Base-by-base conservation (phyloP, 2,888 invertebrate species). In the Drosophila atripex region DNA sequence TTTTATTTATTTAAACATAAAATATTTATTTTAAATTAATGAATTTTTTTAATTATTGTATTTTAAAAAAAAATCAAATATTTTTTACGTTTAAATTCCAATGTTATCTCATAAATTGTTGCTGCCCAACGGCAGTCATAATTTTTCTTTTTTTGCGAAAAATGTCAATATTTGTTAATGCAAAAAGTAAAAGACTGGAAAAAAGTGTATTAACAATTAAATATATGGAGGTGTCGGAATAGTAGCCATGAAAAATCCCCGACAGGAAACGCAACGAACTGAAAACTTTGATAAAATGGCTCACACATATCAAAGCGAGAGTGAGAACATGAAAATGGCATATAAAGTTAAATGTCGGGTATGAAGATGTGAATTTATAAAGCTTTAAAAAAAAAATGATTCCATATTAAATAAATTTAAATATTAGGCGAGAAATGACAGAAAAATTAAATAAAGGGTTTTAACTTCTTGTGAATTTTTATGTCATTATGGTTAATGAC, bases 281-380 rank as follows among this genome's bases (percentile, higher is more conserved):
- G 80, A 70, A 70, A 82, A 46, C 54, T 65, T 65, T 39, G 77
- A 82, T 77, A 76, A 78, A 39, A 63, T 2, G 46, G 56, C 23
- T 32, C 76, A 41, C 53, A 75, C 53, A 75, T 55, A 65, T 65
- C 57, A 28, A 47, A 68, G 14, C 18, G 18, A 18, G 8, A 43
- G 68, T 38, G 63, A 38, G 59, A 38, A 69, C 59, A 43, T 46
- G 21, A 71, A 38, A 21, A 35, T 39, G 45, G 43, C 53, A 51
- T 16, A 32, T 35, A 51, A 51, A 30, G 21, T 12, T 7, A 54
- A 53, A 35, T 23, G 18, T 28, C 12, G 14, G 5, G 38, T 5
- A 55, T 35, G 16, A 32, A 35, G n/a, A 35, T 12, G 14, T 1
- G 2, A 7, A n/a, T 28, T 16, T 11, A 8, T 6, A 14, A 9